Percentiles rank a stretch among this genome's conserved stretches.
phyloP scores from a whole-genome alignment of 2,113 vertebrate species.

The Sialia sialis region DNA sequence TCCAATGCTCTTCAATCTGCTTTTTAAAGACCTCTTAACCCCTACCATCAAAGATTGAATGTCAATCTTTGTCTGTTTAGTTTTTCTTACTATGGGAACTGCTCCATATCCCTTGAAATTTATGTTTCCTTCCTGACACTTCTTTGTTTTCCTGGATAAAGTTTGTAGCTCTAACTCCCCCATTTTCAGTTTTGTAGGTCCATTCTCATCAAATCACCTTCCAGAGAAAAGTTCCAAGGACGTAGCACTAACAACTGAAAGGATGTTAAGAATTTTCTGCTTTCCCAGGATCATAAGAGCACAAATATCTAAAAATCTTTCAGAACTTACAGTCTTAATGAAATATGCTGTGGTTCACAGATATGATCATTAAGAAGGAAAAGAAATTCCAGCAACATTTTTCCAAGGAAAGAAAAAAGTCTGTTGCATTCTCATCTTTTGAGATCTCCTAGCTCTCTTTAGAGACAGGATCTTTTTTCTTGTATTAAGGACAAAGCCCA shows the following conservation, averaged over 20 bases:
- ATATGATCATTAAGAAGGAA: not conserved
- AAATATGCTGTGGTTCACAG: not conserved
- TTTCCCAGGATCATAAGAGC: not conserved
- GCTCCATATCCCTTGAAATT: not conserved
- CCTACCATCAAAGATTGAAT: fast-evolving
- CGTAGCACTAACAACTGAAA: not conserved
- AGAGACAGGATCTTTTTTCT: not conserved
- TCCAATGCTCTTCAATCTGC: not conserved
- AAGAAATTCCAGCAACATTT: not conserved
- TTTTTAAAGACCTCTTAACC: not conserved
- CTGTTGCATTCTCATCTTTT: not conserved
- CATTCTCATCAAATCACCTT: not conserved
- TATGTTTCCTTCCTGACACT: not conserved
- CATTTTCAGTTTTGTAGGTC: not conserved
- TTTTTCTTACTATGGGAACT: not conserved
- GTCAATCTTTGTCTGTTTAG: not conserved
- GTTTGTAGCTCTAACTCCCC: not conserved
- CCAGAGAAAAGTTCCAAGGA: not conserved
- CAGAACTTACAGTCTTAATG: not conserved
- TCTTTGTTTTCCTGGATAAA: not conserved
- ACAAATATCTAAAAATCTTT: not conserved
- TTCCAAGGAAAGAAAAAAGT: not conserved
- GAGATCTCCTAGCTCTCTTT: not conserved
- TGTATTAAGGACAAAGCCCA: not conserved
- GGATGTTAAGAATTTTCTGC: not conserved